These are phyloP conservation scores for Drosophila tsacasi DNA, from an alignment of 1,140 invertebrate genomes.

Conservation along the genomic window DNA sequence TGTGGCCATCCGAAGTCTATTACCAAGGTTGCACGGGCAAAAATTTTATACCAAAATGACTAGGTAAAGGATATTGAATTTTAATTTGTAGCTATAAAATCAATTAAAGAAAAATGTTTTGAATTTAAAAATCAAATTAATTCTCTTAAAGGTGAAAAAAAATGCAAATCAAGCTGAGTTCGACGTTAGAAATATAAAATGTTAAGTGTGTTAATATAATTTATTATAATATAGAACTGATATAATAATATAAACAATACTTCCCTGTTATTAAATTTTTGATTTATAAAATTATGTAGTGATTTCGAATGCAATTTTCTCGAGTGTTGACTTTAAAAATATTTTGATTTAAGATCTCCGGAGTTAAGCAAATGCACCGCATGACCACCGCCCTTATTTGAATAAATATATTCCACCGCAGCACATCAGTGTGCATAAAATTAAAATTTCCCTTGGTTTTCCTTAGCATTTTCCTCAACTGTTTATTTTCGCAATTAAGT, in stretches of 20 bases:
- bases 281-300: not conserved
- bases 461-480: slow-evolving; percentile 6
- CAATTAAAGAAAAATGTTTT: not conserved
- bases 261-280: not conserved
- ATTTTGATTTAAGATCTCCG: not conserved
- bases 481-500: slow-evolving; percentile 54
- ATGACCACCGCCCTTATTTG: not conserved
- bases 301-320: not conserved
- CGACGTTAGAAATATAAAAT: not conserved
- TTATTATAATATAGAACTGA: too few species aligned
- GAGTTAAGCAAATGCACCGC: not conserved
- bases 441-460: slow-evolving; percentile 7
- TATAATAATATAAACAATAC: too few species aligned
- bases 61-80: not conserved
- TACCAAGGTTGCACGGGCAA: slow-evolving; percentile 15
- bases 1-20: slow-evolving; percentile 55
- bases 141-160: not conserved
- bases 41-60: too few species aligned
- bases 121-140: not conserved
- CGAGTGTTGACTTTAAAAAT: not conserved
- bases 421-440: slow-evolving; percentile 19
- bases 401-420: slow-evolving; percentile 15
- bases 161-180: not conserved
- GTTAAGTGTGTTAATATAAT: too few species aligned
- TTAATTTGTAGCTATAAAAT: not conserved